Evolutionary conservation across 2,888 invertebrate genomes (phyloP), one percentile per base, ranked within the genome.

Genomic region (Leucania comma): DNA sequence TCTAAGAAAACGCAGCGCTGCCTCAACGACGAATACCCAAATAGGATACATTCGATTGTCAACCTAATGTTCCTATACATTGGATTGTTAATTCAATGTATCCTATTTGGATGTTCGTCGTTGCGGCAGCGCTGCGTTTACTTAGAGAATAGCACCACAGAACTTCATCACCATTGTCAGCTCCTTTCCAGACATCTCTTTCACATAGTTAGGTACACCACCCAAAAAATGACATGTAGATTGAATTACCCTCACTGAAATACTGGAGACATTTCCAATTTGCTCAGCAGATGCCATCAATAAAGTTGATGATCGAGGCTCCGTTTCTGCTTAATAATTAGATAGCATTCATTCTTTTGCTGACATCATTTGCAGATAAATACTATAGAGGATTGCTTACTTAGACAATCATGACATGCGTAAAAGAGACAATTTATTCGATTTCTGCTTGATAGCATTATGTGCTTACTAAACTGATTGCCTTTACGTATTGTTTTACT

Each of bases 341-440:
- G 68, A 38, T 56, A 48, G 38, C 8, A 63, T 24, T 48, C 12
- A 56, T 54, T 53, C 12, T 24, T 26, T 24, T n/a, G 51, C 64
- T 64, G 35, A 24, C 9, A 75, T 35, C 5, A 26, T 26, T 48
- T 24, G 46, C 62, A 24, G 48, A 32, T 42, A n/a, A n/a, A 48
- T n/a, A 48, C n/a, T 48, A 48, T 20, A 9, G 8, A 48, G n/a
- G n/a, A 48, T 48, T n/a, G 46, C n/a, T 48, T 48, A n/a, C 46
- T 48, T 17, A 48, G 46, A 48, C 46, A 48, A n/a, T 9, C n/a
- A n/a, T 48, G 46, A 8, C n/a, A 9, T n/a, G 46, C 9, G 3
- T 3, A n/a, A 4, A 6, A 48, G 9, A 48, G 46, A 48, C n/a
- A n/a, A 48, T 8, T n/a, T 9, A 48, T n/a, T 48, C n/a, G 8